phyloP scores from a whole-genome alignment of 2,113 vertebrate species.

The Rhinoptilus africanus region DNA sequence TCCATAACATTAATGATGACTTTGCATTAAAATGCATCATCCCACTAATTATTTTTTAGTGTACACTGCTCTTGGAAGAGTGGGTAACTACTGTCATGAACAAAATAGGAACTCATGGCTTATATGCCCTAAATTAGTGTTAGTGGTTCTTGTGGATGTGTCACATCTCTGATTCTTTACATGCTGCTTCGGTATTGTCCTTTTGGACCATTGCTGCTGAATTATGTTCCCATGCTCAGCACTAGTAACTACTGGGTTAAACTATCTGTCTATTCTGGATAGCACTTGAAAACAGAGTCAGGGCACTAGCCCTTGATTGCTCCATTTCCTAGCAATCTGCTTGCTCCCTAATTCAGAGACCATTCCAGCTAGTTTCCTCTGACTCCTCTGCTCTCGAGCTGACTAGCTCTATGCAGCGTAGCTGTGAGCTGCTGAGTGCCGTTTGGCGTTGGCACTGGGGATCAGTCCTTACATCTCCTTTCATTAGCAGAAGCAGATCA shows the following conservation, averaged over 20 bases:
- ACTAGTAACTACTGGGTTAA: neutral
- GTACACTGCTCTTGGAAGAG: neutral
- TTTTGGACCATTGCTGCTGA: neutral
- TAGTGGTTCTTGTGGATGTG: neutral
- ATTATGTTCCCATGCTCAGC: neutral
- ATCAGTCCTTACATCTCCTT: neutral
- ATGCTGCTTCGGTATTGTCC: neutral
- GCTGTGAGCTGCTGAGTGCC: neutral
- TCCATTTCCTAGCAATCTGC: neutral
- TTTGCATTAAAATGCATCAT: neutral
- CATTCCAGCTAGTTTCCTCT: neutral
- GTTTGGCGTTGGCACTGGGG: rapidly evolving
- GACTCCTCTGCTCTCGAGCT: rapidly evolving
- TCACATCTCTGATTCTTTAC: neutral
- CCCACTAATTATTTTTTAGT: neutral
- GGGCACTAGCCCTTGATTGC: neutral
- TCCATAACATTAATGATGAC: neutral
- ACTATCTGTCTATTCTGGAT: neutral
- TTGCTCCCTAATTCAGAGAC: neutral
- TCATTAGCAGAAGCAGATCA: neutral
- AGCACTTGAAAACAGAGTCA: neutral
- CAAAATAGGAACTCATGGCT: neutral
- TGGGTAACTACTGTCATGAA: neutral
- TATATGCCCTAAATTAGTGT: neutral
- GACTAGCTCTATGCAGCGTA: rapidly evolving